phyloP scores from a whole-genome alignment of 2,888 invertebrate species.

The Neocrepidodera transversa region DNA sequence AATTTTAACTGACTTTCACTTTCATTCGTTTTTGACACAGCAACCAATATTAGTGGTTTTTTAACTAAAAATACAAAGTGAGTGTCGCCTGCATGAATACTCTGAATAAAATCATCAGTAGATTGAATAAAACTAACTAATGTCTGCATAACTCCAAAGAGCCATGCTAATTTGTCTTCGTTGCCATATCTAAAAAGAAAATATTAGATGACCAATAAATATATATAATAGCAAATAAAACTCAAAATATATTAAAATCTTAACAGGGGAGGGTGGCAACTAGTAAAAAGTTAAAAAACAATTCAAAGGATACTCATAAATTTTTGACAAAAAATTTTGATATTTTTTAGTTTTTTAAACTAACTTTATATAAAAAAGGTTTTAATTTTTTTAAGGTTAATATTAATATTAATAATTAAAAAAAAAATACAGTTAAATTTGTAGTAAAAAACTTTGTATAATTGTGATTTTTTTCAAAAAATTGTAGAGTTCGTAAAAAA shows the following conservation, averaged over 20 bases:
- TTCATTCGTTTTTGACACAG: conserved; percentile 83
- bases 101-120: conserved; percentile 83
- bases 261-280: too few relatives aligned
- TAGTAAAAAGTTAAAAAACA: too few relatives aligned
- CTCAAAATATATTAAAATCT: too few relatives aligned
- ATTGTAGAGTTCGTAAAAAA: too few relatives aligned
- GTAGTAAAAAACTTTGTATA: too few relatives aligned
- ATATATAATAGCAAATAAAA: too few relatives aligned
- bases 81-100: conserved; percentile 84
- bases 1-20: conserved; percentile 83
- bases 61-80: conserved; percentile 91
- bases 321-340: conserved; percentile 33
- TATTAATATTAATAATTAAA: not conserved
- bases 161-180: conserved; percentile 91
- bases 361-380: too few relatives aligned
- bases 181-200: conserved; percentile 86
- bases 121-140: conserved; percentile 89
- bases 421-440: too few relatives aligned
- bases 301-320: not conserved
- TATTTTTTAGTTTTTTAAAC: too few relatives aligned
- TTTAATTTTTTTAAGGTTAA: too few relatives aligned
- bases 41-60: conserved; percentile 90
- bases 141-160: conserved; percentile 95
- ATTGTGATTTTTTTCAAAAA: too few relatives aligned
- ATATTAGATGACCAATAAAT: conserved; percentile 5